Evolutionary conservation across 2,888 invertebrate genomes (phyloP).

Genomic region (Coremacera marginata): DNA sequence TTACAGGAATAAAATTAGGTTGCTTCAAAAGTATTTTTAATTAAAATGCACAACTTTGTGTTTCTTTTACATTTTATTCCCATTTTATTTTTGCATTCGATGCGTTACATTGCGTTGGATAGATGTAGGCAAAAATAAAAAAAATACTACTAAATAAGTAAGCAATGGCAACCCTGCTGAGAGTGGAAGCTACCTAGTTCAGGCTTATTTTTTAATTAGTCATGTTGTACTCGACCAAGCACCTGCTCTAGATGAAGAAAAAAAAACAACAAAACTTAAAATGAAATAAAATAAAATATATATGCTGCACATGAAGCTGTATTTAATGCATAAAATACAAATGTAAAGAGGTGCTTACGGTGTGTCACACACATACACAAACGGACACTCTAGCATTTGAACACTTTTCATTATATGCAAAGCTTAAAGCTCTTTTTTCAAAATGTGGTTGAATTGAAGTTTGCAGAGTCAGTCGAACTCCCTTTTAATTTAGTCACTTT

Average conservation of each 20-base stretch:
- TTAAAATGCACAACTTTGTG: not conserved
- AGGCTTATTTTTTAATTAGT: constrained; percentile 28
- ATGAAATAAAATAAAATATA: constrained; percentile 25
- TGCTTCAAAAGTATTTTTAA: constrained; percentile 10
- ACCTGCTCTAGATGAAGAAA: not conserved
- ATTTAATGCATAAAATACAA: not conserved
- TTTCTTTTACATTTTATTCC: not conserved
- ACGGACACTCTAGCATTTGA: not conserved
- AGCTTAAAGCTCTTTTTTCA: not conserved
- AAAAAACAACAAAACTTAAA: not conserved
- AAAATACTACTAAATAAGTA: not conserved
- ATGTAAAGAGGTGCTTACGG: not conserved
- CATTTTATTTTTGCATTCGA: not conserved
- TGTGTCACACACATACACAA: not conserved
- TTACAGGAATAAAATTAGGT: not conserved
- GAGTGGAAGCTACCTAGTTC: not conserved
- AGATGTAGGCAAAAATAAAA: not conserved
- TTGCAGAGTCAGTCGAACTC: not conserved
- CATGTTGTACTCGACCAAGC: constrained; percentile 1
- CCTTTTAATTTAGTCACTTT: constrained; percentile 2
- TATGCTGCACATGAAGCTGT: constrained; percentile 18
- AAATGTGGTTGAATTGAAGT: constrained; percentile 14
- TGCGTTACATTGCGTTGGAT: not conserved
- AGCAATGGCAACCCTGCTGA: not conserved
- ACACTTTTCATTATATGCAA: not conserved